These are phyloP conservation scores for Tachysurus vachellii DNA, from an alignment of 2,113 vertebrate species.

Conservation along the genomic window DNA sequence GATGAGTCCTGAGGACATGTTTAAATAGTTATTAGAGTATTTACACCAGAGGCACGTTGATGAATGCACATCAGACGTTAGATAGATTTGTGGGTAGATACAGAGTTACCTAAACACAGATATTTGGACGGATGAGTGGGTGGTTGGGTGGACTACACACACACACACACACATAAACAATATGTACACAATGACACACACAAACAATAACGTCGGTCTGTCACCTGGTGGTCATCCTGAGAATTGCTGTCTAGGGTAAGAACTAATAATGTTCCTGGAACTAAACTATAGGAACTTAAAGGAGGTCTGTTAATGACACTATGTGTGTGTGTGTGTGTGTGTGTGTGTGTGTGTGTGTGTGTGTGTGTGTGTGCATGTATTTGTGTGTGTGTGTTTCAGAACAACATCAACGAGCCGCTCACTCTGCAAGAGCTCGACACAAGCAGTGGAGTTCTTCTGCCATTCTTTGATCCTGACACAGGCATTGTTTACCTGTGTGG, in stretches of 20 bases:
- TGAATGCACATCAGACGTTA: neutral
- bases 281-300: neutral
- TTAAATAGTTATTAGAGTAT: neutral
- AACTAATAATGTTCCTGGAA: neutral
- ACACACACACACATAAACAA: neutral
- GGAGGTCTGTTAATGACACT: neutral
- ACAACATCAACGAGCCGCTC: conserved; percentile 76
- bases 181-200: neutral
- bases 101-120: neutral
- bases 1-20: neutral
- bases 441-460: conserved; percentile 86
- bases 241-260: neutral
- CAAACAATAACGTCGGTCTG: neutral
- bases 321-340: neutral
- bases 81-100: neutral
- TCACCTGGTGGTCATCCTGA: neutral
- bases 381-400: conserved; percentile 63
- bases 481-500: conserved; percentile 86
- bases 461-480: conserved; percentile 88
- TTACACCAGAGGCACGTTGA: conserved; percentile 79
- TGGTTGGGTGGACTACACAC: neutral
- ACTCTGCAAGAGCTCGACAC: conserved; percentile 88
- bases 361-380: conserved; percentile 14
- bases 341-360: conserved; percentile 1
- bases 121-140: neutral